Conservation (phyloP, 2,113 vertebrate species). For the Phycodurus eques region DNA sequence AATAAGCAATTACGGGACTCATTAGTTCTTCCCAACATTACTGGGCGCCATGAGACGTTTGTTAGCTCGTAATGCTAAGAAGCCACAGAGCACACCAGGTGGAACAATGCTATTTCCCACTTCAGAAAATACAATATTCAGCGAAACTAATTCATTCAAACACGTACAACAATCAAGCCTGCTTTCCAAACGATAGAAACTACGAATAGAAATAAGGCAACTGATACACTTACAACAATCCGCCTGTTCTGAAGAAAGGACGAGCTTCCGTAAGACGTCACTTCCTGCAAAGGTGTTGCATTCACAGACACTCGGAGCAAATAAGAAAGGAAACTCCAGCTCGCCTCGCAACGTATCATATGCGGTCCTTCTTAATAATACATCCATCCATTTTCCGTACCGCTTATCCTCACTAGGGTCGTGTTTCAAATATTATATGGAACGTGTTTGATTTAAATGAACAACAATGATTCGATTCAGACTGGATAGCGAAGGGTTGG, state of each 20-base stretch:
- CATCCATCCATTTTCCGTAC: too few relatives aligned
- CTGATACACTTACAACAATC: constrained; percentile 38
- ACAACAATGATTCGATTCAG: too few relatives aligned
- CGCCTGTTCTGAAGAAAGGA: constrained; percentile 29
- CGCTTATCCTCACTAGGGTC: too few relatives aligned
- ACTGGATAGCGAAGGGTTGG: too few relatives aligned
- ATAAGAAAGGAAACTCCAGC: too few relatives aligned
- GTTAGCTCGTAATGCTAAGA: constrained; percentile 23
- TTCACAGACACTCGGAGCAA: constrained; percentile 9
- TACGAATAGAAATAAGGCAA: background rate
- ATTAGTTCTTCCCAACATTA: background rate
- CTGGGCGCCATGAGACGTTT: background rate
- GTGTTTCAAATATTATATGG: too few relatives aligned
- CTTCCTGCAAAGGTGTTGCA: constrained; percentile 23
- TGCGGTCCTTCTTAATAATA: too few relatives aligned
- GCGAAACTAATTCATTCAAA: rapidly evolving
- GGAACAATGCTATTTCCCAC: background rate
- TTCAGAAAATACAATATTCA: rapidly evolving
- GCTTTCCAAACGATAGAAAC: rapidly evolving
- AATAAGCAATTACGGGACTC: background rate
- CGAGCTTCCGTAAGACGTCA: constrained; percentile 17
- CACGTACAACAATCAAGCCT: rapidly evolving
- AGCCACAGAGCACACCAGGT: constrained; percentile 18
- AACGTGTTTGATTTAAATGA: too few relatives aligned
- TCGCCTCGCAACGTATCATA: too few relatives aligned